Evolutionary conservation across 2,888 invertebrate genomes (phyloP), one percentile per base, ranked within the genome.

Genomic region (Sinodicranocentrus sp.): DNA sequence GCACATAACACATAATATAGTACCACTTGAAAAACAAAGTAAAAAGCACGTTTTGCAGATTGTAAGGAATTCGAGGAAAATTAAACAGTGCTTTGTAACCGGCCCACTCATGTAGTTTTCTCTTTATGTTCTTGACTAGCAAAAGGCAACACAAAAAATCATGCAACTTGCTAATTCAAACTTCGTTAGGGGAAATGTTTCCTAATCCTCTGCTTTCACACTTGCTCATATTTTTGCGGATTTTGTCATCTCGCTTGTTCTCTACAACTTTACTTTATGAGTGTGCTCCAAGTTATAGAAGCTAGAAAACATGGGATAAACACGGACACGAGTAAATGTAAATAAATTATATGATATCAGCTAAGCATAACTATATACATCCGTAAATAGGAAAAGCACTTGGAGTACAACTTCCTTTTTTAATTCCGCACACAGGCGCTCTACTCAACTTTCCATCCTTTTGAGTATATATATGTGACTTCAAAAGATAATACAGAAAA

Each of bases 171-270:
- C 48, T 48, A 48, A 48, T 48, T 48, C 15, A n/a, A 48, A 48
- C 48, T 48, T 10, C 48, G 13, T 17, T n/a, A 48, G 48, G 2
- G 2, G 15, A 17, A 48, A 15, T 48, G 48, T 48, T n/a, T 2
- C 15, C 8, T 48, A 48, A 48, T 10, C 15, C 48, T 48, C 13
- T 15, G 33, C 33, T 33, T 33, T 33, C 33, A 10, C 33, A 33
- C 23, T 25, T 57, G 23, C 25, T 2, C 57, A 57, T 21, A 57
- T 57, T 57, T 57, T 57, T 57, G 25, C 57, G 57, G 57, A 57
- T 57, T 57, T 57, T 25, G 21, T 57, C 57, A 57, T 23, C 25
- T 57, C 15, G 21, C 23, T 13, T 57, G 57, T 25, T n/a, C 33
- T 33, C 33, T 3, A 3, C 10, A 33, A 57, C 57, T 57, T 57